phyloP scores from a whole-genome alignment of 2,113 vertebrate species.

The Shinisaurus crocodilurus region DNA sequence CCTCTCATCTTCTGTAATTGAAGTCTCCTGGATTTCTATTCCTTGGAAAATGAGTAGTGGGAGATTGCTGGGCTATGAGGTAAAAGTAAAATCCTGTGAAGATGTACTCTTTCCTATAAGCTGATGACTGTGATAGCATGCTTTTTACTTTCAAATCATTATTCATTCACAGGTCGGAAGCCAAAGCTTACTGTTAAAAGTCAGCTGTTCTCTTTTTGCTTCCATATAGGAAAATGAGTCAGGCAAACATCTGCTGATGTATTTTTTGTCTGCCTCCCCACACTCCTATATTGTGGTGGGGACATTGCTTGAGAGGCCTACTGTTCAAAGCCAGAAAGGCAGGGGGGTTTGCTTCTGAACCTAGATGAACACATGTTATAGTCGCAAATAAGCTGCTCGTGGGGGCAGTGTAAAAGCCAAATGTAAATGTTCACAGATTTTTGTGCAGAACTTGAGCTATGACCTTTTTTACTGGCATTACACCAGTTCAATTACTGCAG shows the following conservation, averaged over 20 bases:
- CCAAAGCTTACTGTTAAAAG: neutral
- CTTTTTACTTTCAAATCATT: neutral
- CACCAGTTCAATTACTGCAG: constrained; percentile 24
- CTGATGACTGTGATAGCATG: neutral
- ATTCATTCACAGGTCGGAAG: neutral
- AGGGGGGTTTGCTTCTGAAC: neutral
- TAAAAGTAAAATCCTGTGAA: constrained; percentile 56
- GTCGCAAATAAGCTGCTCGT: constrained; percentile 17
- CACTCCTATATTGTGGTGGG: neutral
- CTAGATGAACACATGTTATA: constrained; percentile 23
- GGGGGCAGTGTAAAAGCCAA: constrained; percentile 7
- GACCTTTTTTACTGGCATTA: constrained; percentile 22
- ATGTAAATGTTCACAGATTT: constrained; percentile 28
- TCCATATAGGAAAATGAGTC: constrained; percentile 8
- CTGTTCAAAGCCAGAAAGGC: neutral
- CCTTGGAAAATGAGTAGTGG: constrained; percentile 83
- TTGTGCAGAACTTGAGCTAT: neutral
- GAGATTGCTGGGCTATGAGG: constrained; percentile 94
- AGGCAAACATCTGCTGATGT: neutral
- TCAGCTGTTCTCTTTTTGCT: neutral
- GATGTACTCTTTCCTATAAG: neutral
- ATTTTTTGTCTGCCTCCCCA: neutral
- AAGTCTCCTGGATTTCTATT: constrained; percentile 87
- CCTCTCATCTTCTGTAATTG: constrained; percentile 88
- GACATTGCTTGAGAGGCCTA: neutral